Conservation (phyloP, 2,797 vertebrate species). For the Tenualosa ilisha region DNA sequence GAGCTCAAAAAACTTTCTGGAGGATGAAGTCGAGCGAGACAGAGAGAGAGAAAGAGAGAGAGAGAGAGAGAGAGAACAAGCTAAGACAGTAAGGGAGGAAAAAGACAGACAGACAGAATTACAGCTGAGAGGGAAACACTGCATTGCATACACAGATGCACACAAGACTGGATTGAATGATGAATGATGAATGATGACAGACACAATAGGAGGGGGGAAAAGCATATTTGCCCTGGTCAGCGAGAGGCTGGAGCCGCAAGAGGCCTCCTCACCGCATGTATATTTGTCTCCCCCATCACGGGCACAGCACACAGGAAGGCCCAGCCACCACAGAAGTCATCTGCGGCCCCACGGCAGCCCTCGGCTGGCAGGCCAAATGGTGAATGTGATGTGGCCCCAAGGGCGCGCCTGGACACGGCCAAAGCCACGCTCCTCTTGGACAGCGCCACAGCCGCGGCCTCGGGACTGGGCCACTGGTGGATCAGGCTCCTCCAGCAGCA, state of each 20-base stretch:
- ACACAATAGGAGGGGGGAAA: neutral
- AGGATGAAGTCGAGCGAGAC: neutral
- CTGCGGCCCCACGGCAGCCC: neutral
- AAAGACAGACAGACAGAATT: neutral
- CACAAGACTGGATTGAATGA: neutral
- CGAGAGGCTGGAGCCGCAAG: neutral
- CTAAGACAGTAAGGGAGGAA: neutral
- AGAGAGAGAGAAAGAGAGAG: neutral
- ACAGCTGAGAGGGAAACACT: neutral
- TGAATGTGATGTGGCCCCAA: neutral
- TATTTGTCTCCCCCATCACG: neutral
- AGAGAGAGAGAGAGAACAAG: neutral
- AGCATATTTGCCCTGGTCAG: neutral
- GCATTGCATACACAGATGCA: neutral
- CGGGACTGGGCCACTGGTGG: neutral
- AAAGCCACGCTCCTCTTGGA: constrained; percentile 7
- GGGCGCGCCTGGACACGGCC: neutral
- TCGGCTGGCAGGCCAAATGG: constrained; percentile 7
- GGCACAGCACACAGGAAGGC: neutral
- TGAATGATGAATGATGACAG: neutral
- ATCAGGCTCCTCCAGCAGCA: neutral
- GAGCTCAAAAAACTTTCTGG: neutral
- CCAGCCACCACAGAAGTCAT: neutral
- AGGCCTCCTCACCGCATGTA: constrained; percentile 6
- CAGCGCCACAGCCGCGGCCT: neutral